These are phyloP conservation scores for Halocynthia roretzi DNA, from an alignment of 23 tunicate genomes.

Conservation along the genomic window DNA sequence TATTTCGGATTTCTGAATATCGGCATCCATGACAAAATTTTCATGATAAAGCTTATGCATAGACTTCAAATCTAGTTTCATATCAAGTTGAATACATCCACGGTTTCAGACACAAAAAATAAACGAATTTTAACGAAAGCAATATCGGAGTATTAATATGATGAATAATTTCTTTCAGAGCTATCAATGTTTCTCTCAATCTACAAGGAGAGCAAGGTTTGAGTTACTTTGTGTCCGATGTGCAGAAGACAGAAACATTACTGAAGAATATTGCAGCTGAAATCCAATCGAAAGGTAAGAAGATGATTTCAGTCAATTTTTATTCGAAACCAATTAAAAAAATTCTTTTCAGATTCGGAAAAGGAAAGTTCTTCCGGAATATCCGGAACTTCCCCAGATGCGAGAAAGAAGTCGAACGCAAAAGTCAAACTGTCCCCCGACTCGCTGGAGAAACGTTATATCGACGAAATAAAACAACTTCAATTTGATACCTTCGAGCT, in stretches of 20 bases:
- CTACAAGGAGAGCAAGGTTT: slow-evolving; percentile 25
- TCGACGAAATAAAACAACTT: slow-evolving; percentile 10
- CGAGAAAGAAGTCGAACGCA: neutral
- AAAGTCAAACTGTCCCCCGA: slow-evolving; percentile 5
- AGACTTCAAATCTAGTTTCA: neutral
- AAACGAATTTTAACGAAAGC: too few species aligned
- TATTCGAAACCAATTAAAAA: neutral
- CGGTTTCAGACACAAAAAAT: too few species aligned
- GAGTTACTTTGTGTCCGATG: slow-evolving; percentile 1
- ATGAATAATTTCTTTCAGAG: slow-evolving; percentile 8
- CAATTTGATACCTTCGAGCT: slow-evolving; percentile 14
- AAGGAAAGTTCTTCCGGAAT: neutral
- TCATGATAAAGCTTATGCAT: too few species aligned
- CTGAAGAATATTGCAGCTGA: slow-evolving; percentile 4
- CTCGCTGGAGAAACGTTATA: slow-evolving; percentile 4
- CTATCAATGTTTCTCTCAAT: slow-evolving; percentile 5
- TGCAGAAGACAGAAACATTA: slow-evolving; percentile 14
- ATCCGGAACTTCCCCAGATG: too few species aligned
- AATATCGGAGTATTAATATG: neutral
- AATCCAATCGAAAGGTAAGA: neutral
- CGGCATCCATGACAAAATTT: too few species aligned
- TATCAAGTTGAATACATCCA: neutral
- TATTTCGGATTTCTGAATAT: neutral
- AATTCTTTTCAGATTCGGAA: neutral
- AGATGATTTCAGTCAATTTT: neutral